Percentiles rank a stretch among this genome's conserved stretches.
Conservation (phyloP, 2,113 vertebrate genomes). For the Callipepla californica region DNA sequence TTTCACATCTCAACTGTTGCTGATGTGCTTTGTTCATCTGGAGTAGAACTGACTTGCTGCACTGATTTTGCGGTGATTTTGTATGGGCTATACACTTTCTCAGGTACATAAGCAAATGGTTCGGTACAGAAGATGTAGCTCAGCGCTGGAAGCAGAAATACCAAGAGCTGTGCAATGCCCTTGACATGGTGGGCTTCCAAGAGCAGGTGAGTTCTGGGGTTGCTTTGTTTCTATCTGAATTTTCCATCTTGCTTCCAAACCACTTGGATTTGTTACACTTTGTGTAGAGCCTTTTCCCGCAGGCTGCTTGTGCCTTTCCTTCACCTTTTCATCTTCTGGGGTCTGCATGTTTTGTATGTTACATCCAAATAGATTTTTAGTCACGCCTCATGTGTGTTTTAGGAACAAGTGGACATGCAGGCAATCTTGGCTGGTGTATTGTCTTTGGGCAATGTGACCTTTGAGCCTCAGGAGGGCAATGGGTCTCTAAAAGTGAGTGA, state of each 20-base stretch:
- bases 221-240: neutral
- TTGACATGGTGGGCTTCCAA: conserved; percentile 85
- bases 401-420: conserved; percentile 84
- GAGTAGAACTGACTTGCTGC: neutral
- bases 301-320: neutral
- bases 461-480: conserved; percentile 71
- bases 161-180: conserved; percentile 78
- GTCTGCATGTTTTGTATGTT: rapidly evolving
- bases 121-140: conserved; percentile 60
- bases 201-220: conserved; percentile 75
- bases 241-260: neutral
- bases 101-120: conserved; percentile 78
- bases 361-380: neutral
- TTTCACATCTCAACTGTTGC: neutral
- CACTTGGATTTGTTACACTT: neutral
- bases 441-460: conserved; percentile 82
- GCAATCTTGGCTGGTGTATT: conserved; percentile 81
- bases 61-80: neutral
- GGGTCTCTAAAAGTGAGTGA: conserved; percentile 72
- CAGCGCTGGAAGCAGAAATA: conserved; percentile 77
- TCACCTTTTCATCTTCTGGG: neutral
- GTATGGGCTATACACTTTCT: conserved; percentile 22
- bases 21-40: neutral
- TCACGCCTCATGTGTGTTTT: neutral
- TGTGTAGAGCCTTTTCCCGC: neutral